A percentile compares a stretch with the other conserved stretches of the same genome.
These are phyloP conservation scores for Halcyon chelicuti DNA, from an alignment of 2,797 vertebrate species.

Conservation along the genomic window DNA sequence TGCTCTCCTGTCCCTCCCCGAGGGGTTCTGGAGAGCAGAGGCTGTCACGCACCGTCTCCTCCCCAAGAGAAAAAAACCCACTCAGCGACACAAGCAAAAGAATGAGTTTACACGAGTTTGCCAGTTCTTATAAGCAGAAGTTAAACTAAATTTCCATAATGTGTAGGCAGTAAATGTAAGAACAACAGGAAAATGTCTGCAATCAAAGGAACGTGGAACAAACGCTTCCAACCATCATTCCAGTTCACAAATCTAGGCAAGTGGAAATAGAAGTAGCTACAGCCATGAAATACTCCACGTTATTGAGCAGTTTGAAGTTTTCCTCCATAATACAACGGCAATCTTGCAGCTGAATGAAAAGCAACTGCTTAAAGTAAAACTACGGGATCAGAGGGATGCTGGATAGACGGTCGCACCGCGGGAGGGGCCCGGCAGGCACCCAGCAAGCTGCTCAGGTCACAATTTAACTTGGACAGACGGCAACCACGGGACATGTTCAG, in stretches of 20 bases:
- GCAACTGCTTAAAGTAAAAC: background rate
- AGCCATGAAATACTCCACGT: background rate
- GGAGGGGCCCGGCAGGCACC: background rate
- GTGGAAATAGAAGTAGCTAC: background rate
- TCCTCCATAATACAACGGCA: background rate
- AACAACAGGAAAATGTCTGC: background rate
- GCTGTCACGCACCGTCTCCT: background rate
- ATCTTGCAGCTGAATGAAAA: background rate
- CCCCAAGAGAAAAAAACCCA: background rate
- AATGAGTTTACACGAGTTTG: background rate
- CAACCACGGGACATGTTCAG: background rate
- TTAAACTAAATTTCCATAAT: background rate
- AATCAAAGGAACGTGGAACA: background rate
- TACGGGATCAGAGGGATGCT: background rate
- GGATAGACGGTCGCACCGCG: rapidly evolving
- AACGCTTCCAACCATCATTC: background rate
- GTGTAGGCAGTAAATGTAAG: background rate
- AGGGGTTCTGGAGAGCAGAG: background rate
- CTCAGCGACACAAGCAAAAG: background rate
- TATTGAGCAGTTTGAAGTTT: background rate
- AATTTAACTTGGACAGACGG: background rate
- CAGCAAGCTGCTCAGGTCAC: background rate
- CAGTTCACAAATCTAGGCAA: slow-evolving; percentile 10
- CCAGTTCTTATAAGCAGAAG: background rate
- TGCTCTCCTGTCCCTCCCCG: background rate